Base-by-base conservation (phyloP, 2,888 invertebrate species). In the Clusia tigrina region DNA sequence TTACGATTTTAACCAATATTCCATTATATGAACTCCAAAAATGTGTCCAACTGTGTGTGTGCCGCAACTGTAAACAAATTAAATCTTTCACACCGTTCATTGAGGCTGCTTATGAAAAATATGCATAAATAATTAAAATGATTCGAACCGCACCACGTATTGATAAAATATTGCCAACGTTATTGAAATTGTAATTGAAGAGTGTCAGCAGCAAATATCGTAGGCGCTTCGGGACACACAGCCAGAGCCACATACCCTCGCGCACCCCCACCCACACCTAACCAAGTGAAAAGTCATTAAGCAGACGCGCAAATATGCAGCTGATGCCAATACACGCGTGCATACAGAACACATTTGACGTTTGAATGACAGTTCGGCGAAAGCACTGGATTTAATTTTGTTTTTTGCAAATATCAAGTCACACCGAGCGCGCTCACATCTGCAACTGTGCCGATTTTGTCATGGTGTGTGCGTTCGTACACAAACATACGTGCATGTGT, bases 361-460 rank as follows among this genome's bases (percentile, higher is more conserved):
- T 71, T 78, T 79, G 79, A 79, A 70, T 77, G 78, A 80, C 78
- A 77, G 73, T 66, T 77, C 80, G 78, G 76, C 80, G 71, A 70
- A 68, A 66, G 60, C 74, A 79, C n/a, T n/a, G 75, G 42, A 42
- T 69, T 62, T n/a, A n/a, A n/a, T n/a, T n/a, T n/a, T 68, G 67
- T 60, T 66, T 67, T 70, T 65, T 62, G 65, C 60, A 66, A 67
- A 69, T 69, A 66, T 67, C 66, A 67, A 64, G 66, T 69, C 70
- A 65, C 58, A 60, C 60, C 54, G 23, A 62, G 12, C 6, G 12
- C 12, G 32, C 32, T 32, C 32, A 32, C 12, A 12, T 20, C 52
- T 51, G 58, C 20, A 32, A 10, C 54, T 52, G 62, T 63, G 25
- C 38, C 23, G 15, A 3, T 42, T 42, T 3, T 32, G 32, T 32